These are phyloP conservation scores for Phylloscopus trochilus DNA, from an alignment of 2,113 vertebrate genomes.

Conservation along the genomic window DNA sequence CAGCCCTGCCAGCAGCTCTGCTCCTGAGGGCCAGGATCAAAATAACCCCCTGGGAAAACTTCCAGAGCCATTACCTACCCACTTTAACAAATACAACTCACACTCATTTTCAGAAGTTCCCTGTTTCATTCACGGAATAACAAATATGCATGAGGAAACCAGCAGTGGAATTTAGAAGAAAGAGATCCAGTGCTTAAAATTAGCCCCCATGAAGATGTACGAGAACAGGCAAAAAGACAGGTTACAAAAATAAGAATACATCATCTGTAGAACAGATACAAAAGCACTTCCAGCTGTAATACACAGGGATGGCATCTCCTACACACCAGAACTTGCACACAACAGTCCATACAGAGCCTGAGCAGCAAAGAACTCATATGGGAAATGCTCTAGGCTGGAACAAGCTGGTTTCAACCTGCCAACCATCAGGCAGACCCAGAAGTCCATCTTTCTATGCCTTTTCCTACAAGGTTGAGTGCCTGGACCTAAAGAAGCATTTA, in stretches of 20 bases:
- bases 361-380: accelerated
- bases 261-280: neutral
- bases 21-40: neutral
- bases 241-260: neutral
- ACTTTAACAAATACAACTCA: neutral
- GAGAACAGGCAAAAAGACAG: neutral
- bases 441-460: neutral
- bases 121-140: neutral
- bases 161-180: neutral
- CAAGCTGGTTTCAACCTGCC: neutral
- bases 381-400: neutral
- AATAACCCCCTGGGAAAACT: conserved; percentile 35
- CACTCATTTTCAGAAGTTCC: neutral
- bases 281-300: neutral
- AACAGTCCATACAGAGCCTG: neutral
- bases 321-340: neutral
- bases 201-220: neutral
- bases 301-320: neutral
- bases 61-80: neutral
- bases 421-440: neutral
- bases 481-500: neutral
- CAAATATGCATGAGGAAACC: neutral
- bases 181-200: neutral
- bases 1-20: neutral
- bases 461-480: neutral